phyloP scores from a whole-genome alignment of 2,797 vertebrate species.

The Periophthalmus magnuspinnatus region DNA sequence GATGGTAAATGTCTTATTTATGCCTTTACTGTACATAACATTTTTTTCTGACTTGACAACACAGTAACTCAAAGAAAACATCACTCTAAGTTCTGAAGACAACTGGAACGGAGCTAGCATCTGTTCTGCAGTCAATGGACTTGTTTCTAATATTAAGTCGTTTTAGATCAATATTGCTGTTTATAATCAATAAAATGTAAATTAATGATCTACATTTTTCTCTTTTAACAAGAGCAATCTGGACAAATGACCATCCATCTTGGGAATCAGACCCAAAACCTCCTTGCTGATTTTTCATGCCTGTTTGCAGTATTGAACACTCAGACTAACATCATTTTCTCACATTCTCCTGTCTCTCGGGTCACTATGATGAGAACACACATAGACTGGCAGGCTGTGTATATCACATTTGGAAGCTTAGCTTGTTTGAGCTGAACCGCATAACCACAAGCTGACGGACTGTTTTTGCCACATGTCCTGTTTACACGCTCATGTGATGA shows the following conservation, averaged over 20 bases:
- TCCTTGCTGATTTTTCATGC: neutral
- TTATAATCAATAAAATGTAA: no score
- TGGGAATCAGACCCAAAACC: neutral
- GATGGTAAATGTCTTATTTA: no score
- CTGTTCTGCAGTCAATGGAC: no score
- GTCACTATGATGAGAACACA: conserved; percentile 5
- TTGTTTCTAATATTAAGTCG: no score
- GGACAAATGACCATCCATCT: neutral
- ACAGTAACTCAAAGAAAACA: no score
- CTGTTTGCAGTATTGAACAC: neutral
- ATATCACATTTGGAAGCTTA: conserved; percentile 30
- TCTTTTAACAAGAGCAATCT: no score
- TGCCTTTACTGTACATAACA: no score
- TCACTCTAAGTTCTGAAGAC: no score
- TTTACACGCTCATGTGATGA: conserved; percentile 4
- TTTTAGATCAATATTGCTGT: no score
- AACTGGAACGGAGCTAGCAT: no score
- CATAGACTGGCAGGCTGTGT: conserved; percentile 14
- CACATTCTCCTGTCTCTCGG: conserved; percentile 19
- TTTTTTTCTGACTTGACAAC: no score
- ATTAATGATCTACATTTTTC: no score
- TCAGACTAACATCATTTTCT: neutral
- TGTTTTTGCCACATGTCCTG: conserved; percentile 18
- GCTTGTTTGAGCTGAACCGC: conserved; percentile 29
- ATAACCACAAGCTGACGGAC: conserved; percentile 40